Base-by-base conservation (phyloP, 2,113 vertebrate genomes). In the Pelobates fuscus region DNA sequence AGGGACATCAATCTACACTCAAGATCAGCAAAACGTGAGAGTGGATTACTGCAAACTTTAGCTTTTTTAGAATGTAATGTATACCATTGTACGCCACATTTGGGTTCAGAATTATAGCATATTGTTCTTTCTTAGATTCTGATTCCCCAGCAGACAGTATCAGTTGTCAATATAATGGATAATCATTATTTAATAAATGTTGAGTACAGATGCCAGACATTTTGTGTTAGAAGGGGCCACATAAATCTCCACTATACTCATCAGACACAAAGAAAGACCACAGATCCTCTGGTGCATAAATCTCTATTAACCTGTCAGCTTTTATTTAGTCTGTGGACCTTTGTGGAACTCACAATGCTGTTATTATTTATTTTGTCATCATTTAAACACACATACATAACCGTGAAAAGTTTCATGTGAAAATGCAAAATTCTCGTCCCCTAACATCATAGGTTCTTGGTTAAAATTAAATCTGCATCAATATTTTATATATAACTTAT, bases 1-100 rank as follows among this genome's bases (percentile, higher is more conserved):
- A 41, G 21, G 52, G 67, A 41, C 62, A 70, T 70, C 54, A 70
- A 41, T 58, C 54, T 57, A 32, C 54, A 58, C 67, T n/a, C 18
- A 14, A 18, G 32, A 70, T 57, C 52, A 58, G 29, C 2, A 70
- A 57, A 58, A 70, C 67, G 67, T 58, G 67, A 41, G 27, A 70
- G 27, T 23, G 54, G 67, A 70, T 70, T 70, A 58, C 30, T 23
- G 21, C 30, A 57, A 29, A 58, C 54, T 58, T 41, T 43, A 65
- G 32, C 27, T 63, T 65, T 37, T 23, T 20, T 65, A 21, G 18
- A 44, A 5, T 65, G 62, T 37, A 65, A 65, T 17, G 7, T 37
- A 25, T 25, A 30, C 20, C 12, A 37, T 41, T 27, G 5, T 23
- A 30, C 6, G 41, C 12, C 49, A 37, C 41, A 37, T 70, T n/a